Evolutionary conservation across 1,140 invertebrate species (phyloP), one percentile per base, ranked within the genome.

Genomic region (Cyphomyrmex costatus): DNA sequence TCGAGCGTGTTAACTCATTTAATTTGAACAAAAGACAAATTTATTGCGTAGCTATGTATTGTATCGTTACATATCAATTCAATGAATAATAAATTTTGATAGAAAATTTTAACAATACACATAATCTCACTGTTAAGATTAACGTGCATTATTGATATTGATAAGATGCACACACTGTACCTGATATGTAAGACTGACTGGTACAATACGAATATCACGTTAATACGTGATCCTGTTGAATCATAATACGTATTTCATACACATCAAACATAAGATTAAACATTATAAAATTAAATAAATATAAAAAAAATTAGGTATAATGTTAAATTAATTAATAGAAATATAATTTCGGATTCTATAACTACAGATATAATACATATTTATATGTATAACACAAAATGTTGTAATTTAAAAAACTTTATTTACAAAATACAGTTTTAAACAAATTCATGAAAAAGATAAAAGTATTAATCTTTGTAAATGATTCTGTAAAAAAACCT

Each of bases 391-490:
- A 33, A 14, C 19, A n/a, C 19, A 71, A 51, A 71, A 19, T 71
- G 16, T 16, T 46, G n/a, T 51, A 1, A 51, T 71, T 27, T 12
- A 4, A 71, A 71, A 49, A 24, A 19, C 16, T 71, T 71, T 30
- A 70, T 70, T 24, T 27, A 71, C 19, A 30, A 71, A 71, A 71
- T 71, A 49, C 8, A 70, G 21, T 49, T 71, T 46, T 51, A 49
- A 71, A 51, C 6, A 71, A 71, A 71, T 30, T 70, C 4, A 66
- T 66, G n/a, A 16, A 51, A 70, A 46, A 70, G 14, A 46, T 19
- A 51, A 27, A 19, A 46, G 16, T 8, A 71, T 63, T 61, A 46
- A 70, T 73, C 10, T 24, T 3, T 71, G 46, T 30, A 71, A 71
- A 71, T 51, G 0, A n/a, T n/a, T 73, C 10, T 53, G 27, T 73